Base-by-base conservation (phyloP, 1,140 invertebrate genomes). In the Pectinophora gossypiella region DNA sequence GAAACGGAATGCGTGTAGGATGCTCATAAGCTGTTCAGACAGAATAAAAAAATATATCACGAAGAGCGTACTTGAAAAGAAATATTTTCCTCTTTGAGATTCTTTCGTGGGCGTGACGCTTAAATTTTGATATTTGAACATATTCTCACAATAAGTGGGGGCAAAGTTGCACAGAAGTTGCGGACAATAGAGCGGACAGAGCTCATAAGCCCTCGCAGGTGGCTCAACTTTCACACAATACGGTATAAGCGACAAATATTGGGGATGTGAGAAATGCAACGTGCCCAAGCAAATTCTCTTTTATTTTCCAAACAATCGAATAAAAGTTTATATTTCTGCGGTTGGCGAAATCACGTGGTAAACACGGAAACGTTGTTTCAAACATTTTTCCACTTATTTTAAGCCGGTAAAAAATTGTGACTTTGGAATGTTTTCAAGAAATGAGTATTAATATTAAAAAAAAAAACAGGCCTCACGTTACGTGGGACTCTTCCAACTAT, bases 161-260 rank as follows among this genome's bases (percentile, higher is more conserved):
- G 58, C 59, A 60, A 73, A 72, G 58, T 73, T 71, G 43, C 20
- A 32, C 35, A 44, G 42, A 53, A 51, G 49, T 35, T 54, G 48
- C 47, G 27, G 57, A 73, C 61, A 71, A 74, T 72, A 53, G 48
- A 19, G 23, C 40, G 48, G 52, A 46, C 58, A 36, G 59, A 65
- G 53, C 54, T 60, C 61, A 63, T 80, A 79, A 79, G 69, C 74
- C 50, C 62, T 64, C 58, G 57, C 78, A 82, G 78, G 72, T 82
- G 78, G 56, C 67, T n/a, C 2, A 32, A 32, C 9, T 32, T 32
- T 32, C 6, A n/a, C 27, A 32, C 2, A 32, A 32, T 3, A n/a
- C 27, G 9, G 6, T 32, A 32, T 32, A 2, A 32, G 9, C 27
- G 27, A 32, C 27, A 32, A 32, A 7, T 32, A 32, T 32, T n/a